Evolutionary conservation across 1,140 invertebrate genomes (phyloP).

Genomic region (Mizuhopecten yessoensis): DNA sequence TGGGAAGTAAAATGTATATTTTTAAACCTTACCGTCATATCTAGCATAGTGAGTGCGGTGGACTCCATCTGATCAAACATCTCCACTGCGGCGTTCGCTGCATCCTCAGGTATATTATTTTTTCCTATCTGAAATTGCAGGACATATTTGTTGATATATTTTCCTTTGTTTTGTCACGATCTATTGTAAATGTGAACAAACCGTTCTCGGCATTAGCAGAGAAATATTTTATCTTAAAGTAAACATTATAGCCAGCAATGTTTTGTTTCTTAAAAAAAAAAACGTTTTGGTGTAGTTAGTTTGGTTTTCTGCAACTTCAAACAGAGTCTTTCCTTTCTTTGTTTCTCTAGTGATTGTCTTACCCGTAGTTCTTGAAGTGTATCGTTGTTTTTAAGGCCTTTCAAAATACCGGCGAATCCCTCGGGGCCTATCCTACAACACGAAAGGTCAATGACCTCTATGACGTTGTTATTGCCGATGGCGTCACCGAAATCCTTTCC

Average conservation of each 20-base stretch:
- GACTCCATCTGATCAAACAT: conserved; percentile 61
- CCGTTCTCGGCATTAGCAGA: too few species aligned
- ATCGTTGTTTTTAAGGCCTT: conserved; percentile 75
- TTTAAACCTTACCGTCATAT: conserved; percentile 73
- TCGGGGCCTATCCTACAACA: conserved; percentile 75
- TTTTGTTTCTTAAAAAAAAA: too few species aligned
- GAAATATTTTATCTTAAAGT: too few species aligned
- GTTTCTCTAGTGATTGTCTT: neutral
- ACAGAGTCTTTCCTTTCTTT: too few species aligned
- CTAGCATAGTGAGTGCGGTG: conserved; percentile 67
- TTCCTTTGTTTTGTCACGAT: too few species aligned
- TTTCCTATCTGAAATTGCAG: conserved; percentile 74
- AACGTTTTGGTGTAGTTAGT: too few species aligned
- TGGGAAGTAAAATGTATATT: too few species aligned
- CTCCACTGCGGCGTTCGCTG: conserved; percentile 67
- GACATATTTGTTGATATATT: neutral
- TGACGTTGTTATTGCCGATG: conserved; percentile 70
- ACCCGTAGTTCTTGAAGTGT: conserved; percentile 73
- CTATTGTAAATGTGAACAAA: too few species aligned
- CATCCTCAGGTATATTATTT: conserved; percentile 74
- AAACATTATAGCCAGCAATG: too few species aligned
- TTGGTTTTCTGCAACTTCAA: too few species aligned
- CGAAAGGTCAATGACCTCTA: conserved; percentile 76
- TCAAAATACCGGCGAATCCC: conserved; percentile 74
- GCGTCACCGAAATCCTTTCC: conserved; percentile 70